A percentile compares a stretch with the other conserved stretches of the same genome.
Conservation (phyloP, 2,797 vertebrate genomes). For the Poliocrania exsul region DNA sequence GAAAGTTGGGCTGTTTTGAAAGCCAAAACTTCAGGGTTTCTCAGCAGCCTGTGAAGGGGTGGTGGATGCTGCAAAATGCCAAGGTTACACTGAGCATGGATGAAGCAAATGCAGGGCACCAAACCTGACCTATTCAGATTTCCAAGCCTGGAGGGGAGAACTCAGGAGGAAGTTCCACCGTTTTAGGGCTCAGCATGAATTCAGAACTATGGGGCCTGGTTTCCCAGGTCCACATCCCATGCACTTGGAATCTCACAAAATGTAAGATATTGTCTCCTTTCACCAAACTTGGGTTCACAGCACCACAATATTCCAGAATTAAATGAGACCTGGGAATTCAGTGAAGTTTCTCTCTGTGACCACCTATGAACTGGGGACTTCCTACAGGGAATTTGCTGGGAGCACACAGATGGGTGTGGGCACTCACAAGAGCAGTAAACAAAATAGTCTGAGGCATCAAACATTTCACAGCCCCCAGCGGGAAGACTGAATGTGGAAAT, state of each 20-base stretch:
- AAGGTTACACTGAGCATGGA: not conserved
- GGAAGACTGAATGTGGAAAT: not conserved
- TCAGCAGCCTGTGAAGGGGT: not conserved
- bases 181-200: not conserved
- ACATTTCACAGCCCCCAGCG: not conserved
- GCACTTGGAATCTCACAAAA: not conserved
- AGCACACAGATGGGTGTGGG: not conserved
- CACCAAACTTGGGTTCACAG: not conserved
- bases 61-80: not conserved
- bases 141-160: not conserved
- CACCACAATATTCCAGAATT: not conserved
- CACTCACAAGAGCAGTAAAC: not conserved
- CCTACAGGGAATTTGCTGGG: not conserved
- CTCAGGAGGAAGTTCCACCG: not conserved
- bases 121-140: not conserved
- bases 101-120: not conserved
- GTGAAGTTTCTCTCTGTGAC: not conserved
- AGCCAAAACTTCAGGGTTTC: not conserved
- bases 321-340: not conserved
- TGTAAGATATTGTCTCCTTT: not conserved
- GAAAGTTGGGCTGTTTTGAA: not conserved
- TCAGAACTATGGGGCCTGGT: not conserved
- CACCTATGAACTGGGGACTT: fast-evolving
- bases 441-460: not conserved
- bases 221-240: not conserved